Percentiles rank a stretch among this genome's conserved stretches.
phyloP scores from a whole-genome alignment of 2,797 vertebrate species.

The Bradypus variegatus region DNA sequence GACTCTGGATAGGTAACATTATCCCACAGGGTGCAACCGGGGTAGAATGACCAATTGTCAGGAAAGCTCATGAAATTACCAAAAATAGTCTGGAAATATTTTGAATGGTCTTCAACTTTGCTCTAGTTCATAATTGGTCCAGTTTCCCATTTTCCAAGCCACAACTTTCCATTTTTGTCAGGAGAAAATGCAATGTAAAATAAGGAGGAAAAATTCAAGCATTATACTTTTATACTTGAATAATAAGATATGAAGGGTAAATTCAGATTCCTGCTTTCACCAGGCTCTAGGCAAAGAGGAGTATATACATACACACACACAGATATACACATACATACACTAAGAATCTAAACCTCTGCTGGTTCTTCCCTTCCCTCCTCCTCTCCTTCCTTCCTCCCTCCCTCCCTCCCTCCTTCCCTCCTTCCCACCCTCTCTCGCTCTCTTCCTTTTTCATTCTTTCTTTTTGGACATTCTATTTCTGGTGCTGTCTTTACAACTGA shows the following conservation, averaged over 20 bases:
- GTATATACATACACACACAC: not conserved
- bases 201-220: slow-evolving; percentile 19
- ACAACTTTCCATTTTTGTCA: slow-evolving; percentile 43
- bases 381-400: no score
- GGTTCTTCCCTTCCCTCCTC: not conserved
- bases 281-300: not conserved
- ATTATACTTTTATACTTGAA: slow-evolving; percentile 6
- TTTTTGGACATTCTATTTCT: not conserved
- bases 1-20: not conserved
- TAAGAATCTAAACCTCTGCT: not conserved
- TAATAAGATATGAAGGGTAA: slow-evolving; percentile 11
- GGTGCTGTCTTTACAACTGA: not conserved
- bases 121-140: slow-evolving; percentile 40
- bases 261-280: not conserved
- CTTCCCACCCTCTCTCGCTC: no score
- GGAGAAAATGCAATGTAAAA: slow-evolving; percentile 45
- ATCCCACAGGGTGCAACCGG: not conserved
- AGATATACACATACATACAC: no score
- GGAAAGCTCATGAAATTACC: slow-evolving; percentile 41
- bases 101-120: slow-evolving; percentile 51
- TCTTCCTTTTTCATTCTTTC: not conserved
- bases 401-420: no score
- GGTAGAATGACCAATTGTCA: slow-evolving; percentile 1
- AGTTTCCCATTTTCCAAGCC: slow-evolving; percentile 46
- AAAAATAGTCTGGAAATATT: slow-evolving; percentile 44